Percentiles rank a stretch among this genome's conserved stretches.
Evolutionary conservation across 1,140 invertebrate genomes (phyloP).

Genomic region (Gonioctena quinquepunctata): DNA sequence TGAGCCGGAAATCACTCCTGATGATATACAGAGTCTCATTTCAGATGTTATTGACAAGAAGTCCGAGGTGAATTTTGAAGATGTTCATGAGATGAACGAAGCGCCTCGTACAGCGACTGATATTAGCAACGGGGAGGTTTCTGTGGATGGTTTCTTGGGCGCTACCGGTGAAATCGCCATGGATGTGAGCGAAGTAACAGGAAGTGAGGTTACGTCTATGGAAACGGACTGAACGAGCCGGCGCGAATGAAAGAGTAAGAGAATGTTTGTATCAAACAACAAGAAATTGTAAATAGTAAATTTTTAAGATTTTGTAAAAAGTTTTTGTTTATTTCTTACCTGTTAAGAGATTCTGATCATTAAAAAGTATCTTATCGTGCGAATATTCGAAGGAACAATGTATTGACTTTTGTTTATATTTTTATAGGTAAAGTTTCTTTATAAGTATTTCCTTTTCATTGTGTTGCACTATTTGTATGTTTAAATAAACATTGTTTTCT

Average conservation of each 20-base stretch:
- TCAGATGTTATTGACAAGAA: conserved; percentile 10
- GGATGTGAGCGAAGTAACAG: neutral
- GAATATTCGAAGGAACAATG: too few relatives aligned
- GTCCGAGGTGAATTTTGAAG: conserved; percentile 4
- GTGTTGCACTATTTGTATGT: conserved; percentile 25
- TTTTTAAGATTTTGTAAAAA: conserved; percentile 15
- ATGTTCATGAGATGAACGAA: conserved; percentile 1
- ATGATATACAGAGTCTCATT: conserved; percentile 7
- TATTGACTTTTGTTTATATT: conserved; percentile 17
- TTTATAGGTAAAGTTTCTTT: neutral
- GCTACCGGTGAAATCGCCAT: neutral
- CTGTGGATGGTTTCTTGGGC: too few relatives aligned
- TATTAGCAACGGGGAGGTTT: neutral
- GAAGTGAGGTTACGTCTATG: conserved; percentile 7
- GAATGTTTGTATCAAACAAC: conserved; percentile 26
- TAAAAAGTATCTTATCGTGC: too few relatives aligned
- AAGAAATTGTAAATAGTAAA: conserved; percentile 12
- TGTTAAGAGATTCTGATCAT: too few relatives aligned
- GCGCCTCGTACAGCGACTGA: too few relatives aligned
- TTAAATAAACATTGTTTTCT: conserved; percentile 17
- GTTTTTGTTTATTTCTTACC: conserved; percentile 7
- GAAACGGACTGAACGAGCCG: conserved; percentile 22
- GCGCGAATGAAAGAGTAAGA: conserved; percentile 17
- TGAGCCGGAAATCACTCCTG: neutral
- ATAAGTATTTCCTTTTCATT: neutral